Conservation (phyloP, 1,140 invertebrate species). For the Drepana arcuata region DNA sequence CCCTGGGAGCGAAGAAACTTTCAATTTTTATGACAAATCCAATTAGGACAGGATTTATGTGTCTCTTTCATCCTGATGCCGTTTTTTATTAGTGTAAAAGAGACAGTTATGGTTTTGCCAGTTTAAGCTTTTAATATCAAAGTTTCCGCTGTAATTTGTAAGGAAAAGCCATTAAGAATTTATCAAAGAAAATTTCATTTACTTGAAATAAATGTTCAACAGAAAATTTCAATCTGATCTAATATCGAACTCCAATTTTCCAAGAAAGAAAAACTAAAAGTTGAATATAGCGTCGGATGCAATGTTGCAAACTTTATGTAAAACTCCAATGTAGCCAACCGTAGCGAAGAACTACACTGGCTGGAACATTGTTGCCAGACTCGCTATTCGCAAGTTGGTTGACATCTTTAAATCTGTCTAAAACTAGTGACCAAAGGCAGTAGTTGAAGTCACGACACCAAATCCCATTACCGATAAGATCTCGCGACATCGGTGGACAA, state of each 20-base stretch:
- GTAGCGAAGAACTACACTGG: slow-evolving; percentile 2
- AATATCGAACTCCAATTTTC: neutral
- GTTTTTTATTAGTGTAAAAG: slow-evolving; percentile 23
- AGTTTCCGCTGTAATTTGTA: slow-evolving; percentile 44
- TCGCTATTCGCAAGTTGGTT: slow-evolving; percentile 17
- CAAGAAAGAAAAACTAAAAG: neutral
- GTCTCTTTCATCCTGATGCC: slow-evolving; percentile 37
- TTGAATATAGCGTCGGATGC: neutral
- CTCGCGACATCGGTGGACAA: slow-evolving; percentile 68
- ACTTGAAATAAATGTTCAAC: neutral
- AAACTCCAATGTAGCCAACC: slow-evolving; percentile 6
- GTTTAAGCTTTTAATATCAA: slow-evolving; percentile 38
- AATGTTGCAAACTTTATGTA: slow-evolving; percentile 15
- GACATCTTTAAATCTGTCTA: slow-evolving; percentile 23
- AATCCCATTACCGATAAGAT: slow-evolving; percentile 66
- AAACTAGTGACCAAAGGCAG: slow-evolving; percentile 22
- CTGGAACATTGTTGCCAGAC: slow-evolving; percentile 17
- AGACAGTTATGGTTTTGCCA: slow-evolving; percentile 22
- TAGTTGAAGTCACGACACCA: slow-evolving; percentile 23
- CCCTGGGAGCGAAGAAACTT: slow-evolving; percentile 55
- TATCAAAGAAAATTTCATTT: neutral
- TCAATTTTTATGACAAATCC: slow-evolving; percentile 71
- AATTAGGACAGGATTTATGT: slow-evolving; percentile 61
- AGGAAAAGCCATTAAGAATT: slow-evolving; percentile 24
- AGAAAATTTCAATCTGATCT: neutral